A percentile compares a stretch with the other conserved stretches of the same genome.
Evolutionary conservation across 2,797 vertebrate genomes (phyloP).

Genomic region (Cryptoblepharus egeriae): DNA sequence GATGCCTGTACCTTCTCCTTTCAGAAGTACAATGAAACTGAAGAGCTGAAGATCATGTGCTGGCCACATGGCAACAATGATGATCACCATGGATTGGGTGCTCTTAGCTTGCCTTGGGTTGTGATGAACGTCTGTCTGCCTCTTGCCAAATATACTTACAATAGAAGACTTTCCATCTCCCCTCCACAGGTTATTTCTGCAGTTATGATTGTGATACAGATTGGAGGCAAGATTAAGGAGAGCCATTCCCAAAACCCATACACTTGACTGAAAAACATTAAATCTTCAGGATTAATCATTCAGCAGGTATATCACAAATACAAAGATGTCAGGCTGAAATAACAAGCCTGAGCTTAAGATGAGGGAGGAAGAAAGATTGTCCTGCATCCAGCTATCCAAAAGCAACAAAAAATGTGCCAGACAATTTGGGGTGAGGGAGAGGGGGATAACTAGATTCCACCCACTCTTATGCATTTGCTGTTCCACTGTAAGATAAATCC

Average conservation of each 20-base stretch:
- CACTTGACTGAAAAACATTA: slow-evolving; percentile 40
- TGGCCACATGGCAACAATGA: neutral
- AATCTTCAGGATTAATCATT: slow-evolving; percentile 60
- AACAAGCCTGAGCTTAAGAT: slow-evolving; percentile 55
- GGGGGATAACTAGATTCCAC: slow-evolving; percentile 38
- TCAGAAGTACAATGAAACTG: too few species aligned
- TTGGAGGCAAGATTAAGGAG: slow-evolving; percentile 32
- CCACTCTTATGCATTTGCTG: slow-evolving; percentile 22
- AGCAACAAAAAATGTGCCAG: slow-evolving; percentile 62
- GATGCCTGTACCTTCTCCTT: too few species aligned
- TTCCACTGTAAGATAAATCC: neutral
- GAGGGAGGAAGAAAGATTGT: slow-evolving; percentile 30
- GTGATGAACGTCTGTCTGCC: neutral
- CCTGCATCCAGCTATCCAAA: slow-evolving; percentile 59
- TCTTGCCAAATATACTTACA: neutral
- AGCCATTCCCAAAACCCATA: slow-evolving; percentile 11
- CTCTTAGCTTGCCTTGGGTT: neutral
- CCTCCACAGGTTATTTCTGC: slow-evolving; percentile 22
- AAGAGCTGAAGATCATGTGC: too few species aligned
- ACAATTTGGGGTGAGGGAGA: slow-evolving; percentile 18
- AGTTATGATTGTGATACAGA: slow-evolving; percentile 15
- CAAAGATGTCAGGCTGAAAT: slow-evolving; percentile 58
- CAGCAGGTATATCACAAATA: slow-evolving; percentile 56
- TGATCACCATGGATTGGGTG: neutral
- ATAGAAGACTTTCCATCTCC: slow-evolving; percentile 5